Evolutionary conservation across 92 coral and sea anemone species (phyloP).

Genomic region (Bergia sp.): DNA sequence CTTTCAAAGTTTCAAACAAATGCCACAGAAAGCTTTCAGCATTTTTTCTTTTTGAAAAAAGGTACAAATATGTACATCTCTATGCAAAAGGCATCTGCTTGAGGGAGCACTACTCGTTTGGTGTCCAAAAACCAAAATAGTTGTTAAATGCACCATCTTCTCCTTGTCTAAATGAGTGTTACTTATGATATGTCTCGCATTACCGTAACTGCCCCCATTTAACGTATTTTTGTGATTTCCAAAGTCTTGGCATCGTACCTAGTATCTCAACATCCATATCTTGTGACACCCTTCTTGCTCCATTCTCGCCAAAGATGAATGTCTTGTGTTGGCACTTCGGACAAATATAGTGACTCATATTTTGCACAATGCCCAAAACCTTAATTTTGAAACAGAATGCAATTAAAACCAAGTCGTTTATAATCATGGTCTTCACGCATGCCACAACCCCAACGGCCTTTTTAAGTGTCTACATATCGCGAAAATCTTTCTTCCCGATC

Average conservation of each 20-base stretch:
- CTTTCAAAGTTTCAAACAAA: too few relatives aligned
- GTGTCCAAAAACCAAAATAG: too few relatives aligned
- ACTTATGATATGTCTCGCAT: too few relatives aligned
- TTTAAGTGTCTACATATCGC: background rate
- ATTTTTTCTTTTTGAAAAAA: too few relatives aligned
- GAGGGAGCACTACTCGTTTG: too few relatives aligned
- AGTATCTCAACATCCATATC: conserved; percentile 85
- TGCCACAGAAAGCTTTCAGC: too few relatives aligned
- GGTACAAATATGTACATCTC: too few relatives aligned
- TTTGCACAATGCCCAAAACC: conserved; percentile 94
- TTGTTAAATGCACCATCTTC: too few relatives aligned
- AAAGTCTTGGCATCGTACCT: conserved; percentile 49
- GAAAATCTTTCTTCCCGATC: background rate
- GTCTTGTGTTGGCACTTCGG: conserved; percentile 93
- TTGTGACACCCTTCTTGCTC: conserved; percentile 76
- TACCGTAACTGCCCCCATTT: too few relatives aligned
- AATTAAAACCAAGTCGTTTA: background rate
- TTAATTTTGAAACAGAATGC: conserved; percentile 14
- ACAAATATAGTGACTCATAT: conserved; percentile 96
- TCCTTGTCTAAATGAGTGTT: too few relatives aligned
- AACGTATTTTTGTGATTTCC: background rate
- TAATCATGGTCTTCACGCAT: background rate
- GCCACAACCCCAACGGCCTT: background rate
- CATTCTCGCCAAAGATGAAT: conserved; percentile 93
- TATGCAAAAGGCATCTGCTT: too few relatives aligned